A percentile compares a stretch with the other conserved stretches of the same genome.
Conservation (phyloP, 2,888 invertebrate species). For the Brachypalpus laphriformis region DNA sequence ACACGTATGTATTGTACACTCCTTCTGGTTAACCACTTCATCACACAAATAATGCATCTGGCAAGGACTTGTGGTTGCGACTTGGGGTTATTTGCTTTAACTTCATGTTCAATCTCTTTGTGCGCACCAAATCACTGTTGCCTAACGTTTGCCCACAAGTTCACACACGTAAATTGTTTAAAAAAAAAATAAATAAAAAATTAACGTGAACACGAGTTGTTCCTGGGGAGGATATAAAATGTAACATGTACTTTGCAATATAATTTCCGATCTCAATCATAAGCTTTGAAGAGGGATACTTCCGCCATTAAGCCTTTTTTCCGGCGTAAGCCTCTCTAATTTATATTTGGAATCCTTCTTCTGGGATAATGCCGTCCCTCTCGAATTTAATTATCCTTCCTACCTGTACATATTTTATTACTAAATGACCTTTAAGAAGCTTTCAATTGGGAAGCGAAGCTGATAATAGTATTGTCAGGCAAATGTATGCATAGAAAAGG, state of each 20-base stretch:
- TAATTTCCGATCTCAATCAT: constrained; percentile 18
- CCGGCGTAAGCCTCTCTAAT: background rate
- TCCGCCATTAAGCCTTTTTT: background rate
- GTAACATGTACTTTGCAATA: background rate
- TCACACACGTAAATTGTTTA: background rate
- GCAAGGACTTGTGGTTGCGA: constrained; percentile 56
- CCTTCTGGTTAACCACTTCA: constrained; percentile 62
- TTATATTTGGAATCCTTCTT: background rate
- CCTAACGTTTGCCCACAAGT: background rate
- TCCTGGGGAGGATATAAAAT: background rate
- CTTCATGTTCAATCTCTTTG: constrained; percentile 20
- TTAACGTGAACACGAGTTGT: background rate
- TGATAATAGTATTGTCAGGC: background rate
- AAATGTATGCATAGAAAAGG: background rate
- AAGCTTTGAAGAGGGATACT: constrained; percentile 1
- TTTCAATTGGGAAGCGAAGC: background rate
- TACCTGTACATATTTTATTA: constrained; percentile 10
- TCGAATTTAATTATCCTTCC: constrained; percentile 14
- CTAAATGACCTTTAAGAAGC: background rate
- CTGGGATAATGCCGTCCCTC: background rate
- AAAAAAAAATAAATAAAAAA: too few species aligned
- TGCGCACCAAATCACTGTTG: background rate
- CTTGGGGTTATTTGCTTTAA: constrained; percentile 31
- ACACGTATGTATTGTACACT: background rate
- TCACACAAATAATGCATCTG: constrained; percentile 68